phyloP scores from a whole-genome alignment of 2,797 vertebrate species.

The Onychomys leucogaster region DNA sequence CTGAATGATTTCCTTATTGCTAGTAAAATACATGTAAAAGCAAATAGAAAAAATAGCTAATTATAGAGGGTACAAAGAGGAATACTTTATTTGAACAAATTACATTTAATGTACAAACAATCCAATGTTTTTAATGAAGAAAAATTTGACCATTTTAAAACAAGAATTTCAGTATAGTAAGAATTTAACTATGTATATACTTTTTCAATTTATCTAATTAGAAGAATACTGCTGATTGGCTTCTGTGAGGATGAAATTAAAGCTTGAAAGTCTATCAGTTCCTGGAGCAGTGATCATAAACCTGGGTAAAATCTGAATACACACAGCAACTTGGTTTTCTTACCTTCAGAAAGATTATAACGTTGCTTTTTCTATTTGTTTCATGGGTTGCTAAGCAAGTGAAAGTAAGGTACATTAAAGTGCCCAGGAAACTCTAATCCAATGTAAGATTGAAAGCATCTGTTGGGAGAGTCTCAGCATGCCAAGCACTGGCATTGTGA shows the following conservation, averaged over 20 bases:
- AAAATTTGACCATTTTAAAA: conserved; percentile 6
- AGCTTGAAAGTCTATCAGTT: neutral
- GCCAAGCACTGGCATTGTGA: neutral
- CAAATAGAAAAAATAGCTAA: neutral
- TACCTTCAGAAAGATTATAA: neutral
- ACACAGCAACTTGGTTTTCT: neutral
- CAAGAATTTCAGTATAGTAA: neutral
- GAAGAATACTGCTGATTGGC: neutral
- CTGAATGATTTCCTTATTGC: neutral
- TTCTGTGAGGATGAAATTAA: neutral
- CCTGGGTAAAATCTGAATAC: neutral
- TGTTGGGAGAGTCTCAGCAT: neutral
- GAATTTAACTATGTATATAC: neutral
- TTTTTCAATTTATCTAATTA: conserved; percentile 8
- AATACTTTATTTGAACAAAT: neutral
- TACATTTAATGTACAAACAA: conserved; percentile 18
- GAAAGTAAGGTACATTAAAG: conserved; percentile 5
- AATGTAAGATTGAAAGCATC: neutral
- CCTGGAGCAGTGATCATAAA: conserved; percentile 10
- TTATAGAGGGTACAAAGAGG: neutral
- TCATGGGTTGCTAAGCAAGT: neutral
- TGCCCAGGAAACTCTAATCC: neutral
- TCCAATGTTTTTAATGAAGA: conserved; percentile 29
- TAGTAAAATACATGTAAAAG: neutral
- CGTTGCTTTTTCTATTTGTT: neutral